These are phyloP conservation scores for Criorhina ranunculi DNA, from an alignment of 2,888 invertebrate genomes.

Conservation along the genomic window DNA sequence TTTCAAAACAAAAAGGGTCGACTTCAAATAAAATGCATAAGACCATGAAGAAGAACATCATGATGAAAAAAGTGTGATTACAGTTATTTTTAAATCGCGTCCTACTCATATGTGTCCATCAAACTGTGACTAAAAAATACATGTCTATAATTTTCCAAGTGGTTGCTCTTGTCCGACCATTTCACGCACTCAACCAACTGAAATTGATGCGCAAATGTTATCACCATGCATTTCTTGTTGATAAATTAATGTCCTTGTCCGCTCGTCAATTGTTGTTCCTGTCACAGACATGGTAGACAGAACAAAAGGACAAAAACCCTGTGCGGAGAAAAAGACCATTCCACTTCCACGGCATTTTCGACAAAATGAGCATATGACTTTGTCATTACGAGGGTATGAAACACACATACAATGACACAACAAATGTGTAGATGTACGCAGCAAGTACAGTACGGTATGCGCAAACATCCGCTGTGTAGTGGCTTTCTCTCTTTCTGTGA, in stretches of 20 bases:
- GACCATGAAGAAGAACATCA: too few relatives aligned
- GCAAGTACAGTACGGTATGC: not conserved
- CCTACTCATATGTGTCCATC: too few relatives aligned
- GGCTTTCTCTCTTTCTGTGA: not conserved
- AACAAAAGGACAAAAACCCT: conserved; percentile 51
- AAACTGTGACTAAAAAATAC: too few relatives aligned
- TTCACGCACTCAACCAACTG: not conserved
- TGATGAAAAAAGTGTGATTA: too few relatives aligned
- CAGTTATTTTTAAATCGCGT: too few relatives aligned
- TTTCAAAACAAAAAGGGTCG: too few relatives aligned
- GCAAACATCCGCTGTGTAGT: conserved; percentile 26
- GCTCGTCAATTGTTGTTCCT: conserved; percentile 35
- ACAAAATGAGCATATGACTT: conserved; percentile 58
- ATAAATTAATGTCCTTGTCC: conserved; percentile 48
- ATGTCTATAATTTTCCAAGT: too few relatives aligned
- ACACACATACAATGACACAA: conserved; percentile 18
- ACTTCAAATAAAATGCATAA: too few relatives aligned
- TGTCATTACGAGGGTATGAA: conserved; percentile 38
- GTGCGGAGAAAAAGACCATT: conserved; percentile 48
- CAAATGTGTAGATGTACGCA: conserved; percentile 5
- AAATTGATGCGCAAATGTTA: conserved; percentile 3
- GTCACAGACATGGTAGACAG: conserved; percentile 48
- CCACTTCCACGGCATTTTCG: conserved; percentile 54
- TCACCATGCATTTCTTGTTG: conserved; percentile 16
- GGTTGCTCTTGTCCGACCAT: not conserved